Conservation (phyloP, 2,888 invertebrate species). For the Lycocerus yunnanus region DNA sequence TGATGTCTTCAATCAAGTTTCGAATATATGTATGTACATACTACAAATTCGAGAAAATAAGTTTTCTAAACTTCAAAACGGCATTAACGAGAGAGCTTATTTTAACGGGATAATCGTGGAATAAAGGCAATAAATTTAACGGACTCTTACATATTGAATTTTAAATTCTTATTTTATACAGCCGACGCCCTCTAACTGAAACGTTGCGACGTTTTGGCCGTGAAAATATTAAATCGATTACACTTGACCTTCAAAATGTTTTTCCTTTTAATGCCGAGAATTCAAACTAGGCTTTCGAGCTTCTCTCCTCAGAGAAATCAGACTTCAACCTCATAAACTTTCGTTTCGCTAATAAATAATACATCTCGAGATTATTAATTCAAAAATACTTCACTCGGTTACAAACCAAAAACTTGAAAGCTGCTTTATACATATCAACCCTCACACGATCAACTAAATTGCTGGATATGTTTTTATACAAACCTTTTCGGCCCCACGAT, state of each 20-base stretch:
- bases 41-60: not conserved
- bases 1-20: conserved; percentile 16
- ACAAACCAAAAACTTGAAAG: not conserved
- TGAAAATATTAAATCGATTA: not conserved
- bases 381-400: not conserved
- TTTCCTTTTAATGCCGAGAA: not conserved
- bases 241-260: not conserved
- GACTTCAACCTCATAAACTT: not conserved
- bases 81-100: not conserved
- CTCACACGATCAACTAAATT: not conserved
- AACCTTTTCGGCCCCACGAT: not conserved
- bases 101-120: not conserved
- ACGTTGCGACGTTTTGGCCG: not conserved
- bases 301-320: not conserved
- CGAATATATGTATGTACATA: conserved; percentile 1
- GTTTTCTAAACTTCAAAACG: not conserved
- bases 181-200: not conserved
- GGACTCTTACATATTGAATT: not conserved
- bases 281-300: not conserved
- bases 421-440: not conserved
- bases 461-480: not conserved
- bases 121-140: too few relatives aligned
- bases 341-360: not conserved
- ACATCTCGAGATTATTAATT: not conserved
- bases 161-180: not conserved